Evolutionary conservation across 1,140 invertebrate genomes (phyloP), one percentile per base, ranked within the genome.

Genomic region (Hirudo medicinalis): DNA sequence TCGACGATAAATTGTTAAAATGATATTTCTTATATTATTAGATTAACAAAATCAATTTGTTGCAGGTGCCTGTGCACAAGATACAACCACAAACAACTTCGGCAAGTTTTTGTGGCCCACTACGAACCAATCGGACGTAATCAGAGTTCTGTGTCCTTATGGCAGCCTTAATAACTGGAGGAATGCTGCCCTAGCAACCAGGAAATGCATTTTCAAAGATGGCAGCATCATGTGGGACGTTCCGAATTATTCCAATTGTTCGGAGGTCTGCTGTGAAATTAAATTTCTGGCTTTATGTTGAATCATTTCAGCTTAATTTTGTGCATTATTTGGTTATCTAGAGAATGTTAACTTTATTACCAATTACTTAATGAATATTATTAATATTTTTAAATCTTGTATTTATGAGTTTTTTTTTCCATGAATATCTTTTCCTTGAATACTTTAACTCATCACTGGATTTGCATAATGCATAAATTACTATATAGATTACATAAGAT

Each of bases 191-290:
- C 0, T 25, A 13, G 57, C 57, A 63, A 32, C 29, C 11, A 63
- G 57, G 57, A 25, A 22, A 15, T 63, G 57, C 19, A 32, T 63
- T 25, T 32, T 63, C 19, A 63, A 63, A 22, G 29, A 63, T 11
- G 57, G 20, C 11, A 13, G 11, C 22, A 32, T 63, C 57, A 63
- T 32, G 57, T 63, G 57, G 57, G 29, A 32, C 57, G 22, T 13
- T 63, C 57, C 57, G 17, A 63, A 63, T 63, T 63, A 25, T 63
- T 25, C 22, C 29, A 63, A 63, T 32, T 63, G 57, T 63, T 63
- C 57, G 11, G 29, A 63, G 29, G 57, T 63, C 19, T 22, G 57
- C 29, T 63, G 2, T 63, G 15, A 49, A 49, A 5, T 11, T 8
- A 15, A 0, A 15, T 49, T 49, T 49, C 15, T 49, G 1, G 43